phyloP scores from a whole-genome alignment of 2,113 vertebrate genomes.

The Aphyosemion australe region DNA sequence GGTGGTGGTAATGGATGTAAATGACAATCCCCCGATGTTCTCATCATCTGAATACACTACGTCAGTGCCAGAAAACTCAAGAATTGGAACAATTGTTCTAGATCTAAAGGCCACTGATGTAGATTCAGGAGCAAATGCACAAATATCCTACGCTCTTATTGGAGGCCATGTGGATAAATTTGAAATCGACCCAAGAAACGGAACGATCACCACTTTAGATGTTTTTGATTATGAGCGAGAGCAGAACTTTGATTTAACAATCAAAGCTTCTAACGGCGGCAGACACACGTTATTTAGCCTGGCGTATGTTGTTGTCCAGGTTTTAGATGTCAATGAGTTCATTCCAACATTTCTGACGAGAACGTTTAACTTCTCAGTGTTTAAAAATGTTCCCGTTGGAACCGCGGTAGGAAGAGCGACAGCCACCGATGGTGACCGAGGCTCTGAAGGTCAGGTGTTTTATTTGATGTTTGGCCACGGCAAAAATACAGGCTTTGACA shows the following conservation, averaged over 20 bases:
- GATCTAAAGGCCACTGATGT: slow-evolving; percentile 65
- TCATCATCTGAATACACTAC: slow-evolving; percentile 48
- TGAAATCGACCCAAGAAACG: slow-evolving; percentile 67
- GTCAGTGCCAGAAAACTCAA: slow-evolving; percentile 74
- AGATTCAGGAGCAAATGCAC: slow-evolving; percentile 70
- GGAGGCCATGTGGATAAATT: slow-evolving; percentile 73
- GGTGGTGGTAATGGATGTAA: slow-evolving; percentile 74
- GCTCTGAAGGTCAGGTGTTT: slow-evolving; percentile 73
- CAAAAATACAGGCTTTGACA: slow-evolving; percentile 69
- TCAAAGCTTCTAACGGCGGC: slow-evolving; percentile 72
- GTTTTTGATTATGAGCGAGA: slow-evolving; percentile 78
- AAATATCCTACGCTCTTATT: slow-evolving; percentile 72
- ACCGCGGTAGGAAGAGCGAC: slow-evolving; percentile 68
- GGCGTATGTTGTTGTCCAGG: slow-evolving; percentile 67
- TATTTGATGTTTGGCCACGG: slow-evolving; percentile 73
- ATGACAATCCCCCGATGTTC: slow-evolving; percentile 80
- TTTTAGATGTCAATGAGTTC: slow-evolving; percentile 77
- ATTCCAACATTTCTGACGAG: slow-evolving; percentile 65
- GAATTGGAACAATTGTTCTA: slow-evolving; percentile 62
- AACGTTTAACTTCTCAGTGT: slow-evolving; percentile 71
- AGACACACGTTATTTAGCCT: slow-evolving; percentile 63
- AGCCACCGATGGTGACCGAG: slow-evolving; percentile 74
- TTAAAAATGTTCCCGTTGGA: slow-evolving; percentile 65
- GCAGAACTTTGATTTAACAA: slow-evolving; percentile 70
- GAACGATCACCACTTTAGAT: slow-evolving; percentile 65